Evolutionary conservation across 2,797 vertebrate species (phyloP).

Genomic region (Sardinella longiceps): DNA sequence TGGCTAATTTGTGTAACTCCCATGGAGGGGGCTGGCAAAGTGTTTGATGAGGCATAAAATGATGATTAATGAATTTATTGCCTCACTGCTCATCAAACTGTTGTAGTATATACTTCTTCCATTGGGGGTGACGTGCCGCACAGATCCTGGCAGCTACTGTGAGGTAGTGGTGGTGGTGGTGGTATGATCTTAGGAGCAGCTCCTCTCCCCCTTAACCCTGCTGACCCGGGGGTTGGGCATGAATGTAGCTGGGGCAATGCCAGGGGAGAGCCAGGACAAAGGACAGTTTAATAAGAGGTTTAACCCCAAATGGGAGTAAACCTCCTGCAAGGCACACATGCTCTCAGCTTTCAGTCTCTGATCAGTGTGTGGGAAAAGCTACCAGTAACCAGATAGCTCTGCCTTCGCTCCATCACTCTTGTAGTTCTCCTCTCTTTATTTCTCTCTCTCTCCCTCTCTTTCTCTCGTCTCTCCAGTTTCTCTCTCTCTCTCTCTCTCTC

Average conservation of each 20-base stretch:
- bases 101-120: constrained; percentile 87
- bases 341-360: constrained; percentile 80
- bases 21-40: constrained; percentile 97
- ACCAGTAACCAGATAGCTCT: constrained; percentile 75
- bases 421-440: constrained; percentile 39
- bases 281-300: constrained; percentile 81
- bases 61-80: constrained; percentile 99
- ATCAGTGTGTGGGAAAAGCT: constrained; percentile 80
- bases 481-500: constrained; percentile 30
- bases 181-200: constrained; percentile 56
- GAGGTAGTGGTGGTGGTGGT: constrained; percentile 60
- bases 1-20: constrained; percentile 99
- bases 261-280: constrained; percentile 72
- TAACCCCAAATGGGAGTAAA: constrained; percentile 81
- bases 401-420: constrained; percentile 48
- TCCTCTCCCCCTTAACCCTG: constrained; percentile 77
- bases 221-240: constrained; percentile 80
- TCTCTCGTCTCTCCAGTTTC: constrained; percentile 25
- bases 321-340: constrained; percentile 75
- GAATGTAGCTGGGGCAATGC: constrained; percentile 70
- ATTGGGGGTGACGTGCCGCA: constrained; percentile 74
- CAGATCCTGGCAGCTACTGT: constrained; percentile 64
- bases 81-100: constrained; percentile 94
- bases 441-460: constrained; percentile 41
- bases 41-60: constrained; percentile 99